A percentile compares a stretch with the other conserved stretches of the same genome.
These are phyloP conservation scores for Megalops cyprinoides DNA, from an alignment of 2,797 vertebrate species.

Conservation along the genomic window DNA sequence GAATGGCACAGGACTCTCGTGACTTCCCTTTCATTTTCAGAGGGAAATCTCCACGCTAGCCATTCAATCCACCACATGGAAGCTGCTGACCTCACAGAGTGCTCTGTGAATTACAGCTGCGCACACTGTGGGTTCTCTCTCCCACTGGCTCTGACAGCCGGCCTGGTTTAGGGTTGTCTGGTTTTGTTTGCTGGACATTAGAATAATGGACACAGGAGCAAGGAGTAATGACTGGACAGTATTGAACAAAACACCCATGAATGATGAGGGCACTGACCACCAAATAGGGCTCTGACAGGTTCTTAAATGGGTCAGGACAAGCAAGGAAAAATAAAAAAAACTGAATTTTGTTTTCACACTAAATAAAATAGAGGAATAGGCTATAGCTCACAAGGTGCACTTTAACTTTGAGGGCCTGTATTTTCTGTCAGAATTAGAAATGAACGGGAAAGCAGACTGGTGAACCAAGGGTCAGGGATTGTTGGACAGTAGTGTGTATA, in stretches of 20 bases:
- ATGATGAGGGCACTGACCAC: neutral
- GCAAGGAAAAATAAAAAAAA: neutral
- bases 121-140: neutral
- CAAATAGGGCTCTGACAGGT: neutral
- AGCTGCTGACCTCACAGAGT: neutral
- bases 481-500: constrained; percentile 6
- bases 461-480: neutral
- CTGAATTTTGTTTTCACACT: neutral
- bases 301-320: neutral
- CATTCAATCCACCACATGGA: neutral
- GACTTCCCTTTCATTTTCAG: neutral
- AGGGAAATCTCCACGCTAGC: neutral
- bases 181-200: neutral
- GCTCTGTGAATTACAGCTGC: neutral
- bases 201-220: neutral
- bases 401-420: neutral
- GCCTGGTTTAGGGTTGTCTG: too few relatives aligned
- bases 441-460: neutral
- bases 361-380: constrained; percentile 12
- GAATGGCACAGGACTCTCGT: too few relatives aligned
- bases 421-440: neutral
- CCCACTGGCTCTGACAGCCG: neutral
- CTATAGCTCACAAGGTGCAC: constrained; percentile 8
- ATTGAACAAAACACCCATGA: neutral
- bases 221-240: neutral